Percentiles rank a stretch among this genome's conserved stretches.
Conservation (phyloP, 2,113 vertebrate species). For the Meles meles region DNA sequence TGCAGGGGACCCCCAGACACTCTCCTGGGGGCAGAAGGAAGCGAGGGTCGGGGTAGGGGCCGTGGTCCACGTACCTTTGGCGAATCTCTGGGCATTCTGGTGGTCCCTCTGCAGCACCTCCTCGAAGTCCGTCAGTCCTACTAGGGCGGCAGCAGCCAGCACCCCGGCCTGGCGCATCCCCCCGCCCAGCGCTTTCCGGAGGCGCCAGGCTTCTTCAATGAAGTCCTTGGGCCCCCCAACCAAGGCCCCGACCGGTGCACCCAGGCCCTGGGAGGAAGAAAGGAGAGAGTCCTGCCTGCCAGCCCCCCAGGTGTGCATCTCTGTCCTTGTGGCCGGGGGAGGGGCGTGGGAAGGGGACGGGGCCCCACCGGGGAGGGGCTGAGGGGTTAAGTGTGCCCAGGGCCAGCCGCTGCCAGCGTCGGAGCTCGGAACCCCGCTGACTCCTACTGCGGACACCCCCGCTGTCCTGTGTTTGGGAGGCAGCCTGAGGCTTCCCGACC, state of each 20-base stretch:
- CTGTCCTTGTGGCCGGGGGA: background rate
- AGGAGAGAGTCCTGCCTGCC: rapidly evolving
- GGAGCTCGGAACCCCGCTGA: too few relatives aligned
- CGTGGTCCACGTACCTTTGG: slow-evolving; percentile 79
- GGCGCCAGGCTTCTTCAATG: slow-evolving; percentile 78
- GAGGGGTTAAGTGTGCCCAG: background rate
- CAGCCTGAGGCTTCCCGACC: slow-evolving; percentile 71
- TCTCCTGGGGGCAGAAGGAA: too few relatives aligned
- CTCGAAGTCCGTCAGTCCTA: slow-evolving; percentile 80
- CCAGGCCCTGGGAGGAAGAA: slow-evolving; percentile 83
- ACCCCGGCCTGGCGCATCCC: slow-evolving; percentile 87
- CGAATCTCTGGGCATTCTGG: slow-evolving; percentile 82
- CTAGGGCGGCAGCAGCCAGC: slow-evolving; percentile 85
- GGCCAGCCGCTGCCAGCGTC: rapidly evolving
- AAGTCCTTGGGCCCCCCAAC: slow-evolving; percentile 84
- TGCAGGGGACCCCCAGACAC: rapidly evolving
- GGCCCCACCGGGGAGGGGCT: rapidly evolving
- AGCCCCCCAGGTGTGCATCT: background rate
- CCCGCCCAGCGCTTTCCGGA: slow-evolving; percentile 87
- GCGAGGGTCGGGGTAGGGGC: background rate
- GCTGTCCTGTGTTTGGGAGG: background rate
- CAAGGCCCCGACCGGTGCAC: slow-evolving; percentile 83
- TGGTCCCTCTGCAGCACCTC: slow-evolving; percentile 85
- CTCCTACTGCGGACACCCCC: rapidly evolving
- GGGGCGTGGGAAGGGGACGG: background rate